Conservation (phyloP, 2,888 invertebrate genomes). For the Ligdia adustata region DNA sequence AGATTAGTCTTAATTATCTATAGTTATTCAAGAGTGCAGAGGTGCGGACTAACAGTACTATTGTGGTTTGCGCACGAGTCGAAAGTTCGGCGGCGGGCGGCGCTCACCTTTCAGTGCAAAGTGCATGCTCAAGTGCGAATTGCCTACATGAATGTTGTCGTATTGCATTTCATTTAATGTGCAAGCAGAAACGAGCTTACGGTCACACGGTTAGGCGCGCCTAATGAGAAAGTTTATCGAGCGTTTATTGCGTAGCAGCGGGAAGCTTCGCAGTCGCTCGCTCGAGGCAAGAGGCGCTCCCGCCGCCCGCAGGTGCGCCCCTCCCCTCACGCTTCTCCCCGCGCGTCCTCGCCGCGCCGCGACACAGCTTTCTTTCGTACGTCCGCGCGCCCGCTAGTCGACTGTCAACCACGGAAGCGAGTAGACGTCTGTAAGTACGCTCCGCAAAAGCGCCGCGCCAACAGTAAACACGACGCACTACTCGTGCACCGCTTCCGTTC, state of each 20-base stretch:
- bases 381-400: conserved; percentile 64
- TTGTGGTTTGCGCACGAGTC: conserved; percentile 49
- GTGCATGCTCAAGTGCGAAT: conserved; percentile 58
- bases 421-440: conserved; percentile 47
- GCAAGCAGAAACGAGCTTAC: conserved; percentile 77
- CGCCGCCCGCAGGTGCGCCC: conserved; percentile 76
- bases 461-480: conserved; percentile 81
- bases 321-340: conserved; percentile 48
- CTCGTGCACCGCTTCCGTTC: conserved; percentile 72
- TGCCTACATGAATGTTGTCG: conserved; percentile 63
- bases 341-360: conserved; percentile 52
- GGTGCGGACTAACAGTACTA: no score
- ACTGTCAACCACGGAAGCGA: conserved; percentile 72
- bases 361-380: conserved; percentile 59
- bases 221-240: conserved; percentile 84
- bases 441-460: conserved; percentile 67
- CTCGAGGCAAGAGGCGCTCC: conserved; percentile 63
- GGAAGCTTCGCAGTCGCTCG: conserved; percentile 74
- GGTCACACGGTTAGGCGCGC: conserved; percentile 82
- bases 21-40: no score
- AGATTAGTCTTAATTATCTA: no score
- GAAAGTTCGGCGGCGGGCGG: conserved; percentile 51
- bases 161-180: conserved; percentile 71
- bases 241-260: conserved; percentile 83
- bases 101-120: conserved; percentile 24